Percentiles rank a stretch among this genome's conserved stretches.
Evolutionary conservation across 1,140 invertebrate genomes (phyloP).

Genomic region (Helicoverpa zea): DNA sequence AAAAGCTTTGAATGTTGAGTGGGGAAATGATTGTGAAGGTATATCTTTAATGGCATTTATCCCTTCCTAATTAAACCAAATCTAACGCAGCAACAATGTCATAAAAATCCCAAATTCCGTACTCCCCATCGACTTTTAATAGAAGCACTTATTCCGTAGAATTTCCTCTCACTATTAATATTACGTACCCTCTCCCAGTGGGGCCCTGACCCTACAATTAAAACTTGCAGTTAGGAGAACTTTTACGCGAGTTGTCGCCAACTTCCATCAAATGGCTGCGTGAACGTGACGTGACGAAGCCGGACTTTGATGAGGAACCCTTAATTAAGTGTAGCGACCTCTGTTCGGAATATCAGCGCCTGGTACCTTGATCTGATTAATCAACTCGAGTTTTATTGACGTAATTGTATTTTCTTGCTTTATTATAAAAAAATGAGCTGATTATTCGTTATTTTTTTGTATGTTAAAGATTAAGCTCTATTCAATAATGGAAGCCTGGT

Average conservation of each 20-base stretch:
- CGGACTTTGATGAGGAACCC: conserved; percentile 38
- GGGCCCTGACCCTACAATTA: conserved; percentile 42
- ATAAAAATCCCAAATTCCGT: not conserved
- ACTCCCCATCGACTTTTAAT: conserved; percentile 1
- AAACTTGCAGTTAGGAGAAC: conserved; percentile 32
- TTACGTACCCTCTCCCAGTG: not conserved
- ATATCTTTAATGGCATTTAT: too few species aligned
- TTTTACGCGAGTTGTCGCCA: conserved; percentile 33
- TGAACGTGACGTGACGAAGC: conserved; percentile 18
- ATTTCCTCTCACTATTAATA: conserved; percentile 1
- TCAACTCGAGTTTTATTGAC: conserved; percentile 12
- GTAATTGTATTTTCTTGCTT: too few species aligned
- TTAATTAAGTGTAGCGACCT: conserved; percentile 43
- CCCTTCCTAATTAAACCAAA: not conserved
- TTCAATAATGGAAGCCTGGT: too few species aligned
- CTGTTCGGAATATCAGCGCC: conserved; percentile 12
- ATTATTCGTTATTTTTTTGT: too few species aligned
- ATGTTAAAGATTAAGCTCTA: too few species aligned
- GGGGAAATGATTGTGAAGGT: too few species aligned
- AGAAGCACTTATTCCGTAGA: conserved; percentile 1
- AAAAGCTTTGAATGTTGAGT: not conserved
- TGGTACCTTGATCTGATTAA: conserved; percentile 33
- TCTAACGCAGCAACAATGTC: not conserved
- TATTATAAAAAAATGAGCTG: too few species aligned
- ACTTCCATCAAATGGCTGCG: conserved; percentile 15